Base-by-base conservation (phyloP, 2,797 vertebrate genomes). In the Anas capensis region DNA sequence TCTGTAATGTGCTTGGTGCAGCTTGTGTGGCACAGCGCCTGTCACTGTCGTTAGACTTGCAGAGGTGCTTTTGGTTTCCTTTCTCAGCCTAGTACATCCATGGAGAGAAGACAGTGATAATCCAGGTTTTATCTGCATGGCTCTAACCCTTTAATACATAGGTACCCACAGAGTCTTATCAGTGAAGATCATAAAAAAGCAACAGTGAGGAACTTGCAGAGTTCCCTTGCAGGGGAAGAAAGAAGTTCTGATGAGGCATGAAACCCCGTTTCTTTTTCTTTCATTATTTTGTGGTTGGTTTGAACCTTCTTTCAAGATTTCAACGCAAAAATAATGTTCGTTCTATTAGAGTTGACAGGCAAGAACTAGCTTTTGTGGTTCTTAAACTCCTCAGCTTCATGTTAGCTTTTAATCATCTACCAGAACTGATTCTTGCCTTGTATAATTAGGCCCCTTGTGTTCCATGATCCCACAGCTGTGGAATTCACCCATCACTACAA, bases 401-500 rank as follows among this genome's bases (percentile, higher is more conserved):
- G 88, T 65, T 66, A 79, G 82, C 72, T 94, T 93, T 95, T 92
- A 93, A 91, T 93, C 66, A 90, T 91, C 77, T 88, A 88, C 62
- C 24, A 86, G 62, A 92, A 56, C 62, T 58, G 70, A 51, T 26
- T 96, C 62, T 91, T 94, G 85, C 80, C 46, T 82, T 84, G 26
- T 86, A 17, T 84, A 92, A 92, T 93, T 91, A 82, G 83, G 56
- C 51, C 31, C 36, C 77, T 76, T 90, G 57, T 90, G 69, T 90
- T 95, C 73, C 58, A 61, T 94, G 80, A 92, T 84, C 70, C 85
- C 40, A 82, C 64, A 84, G 87, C 77, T 92, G 26, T 84, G 85
- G 92, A 92, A 92, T 96, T 91, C 46, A 66, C 51, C 46, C 79
- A 86, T 26, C 0, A 0, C 49, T 65, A 70, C 79, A 80, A 71